phyloP scores from a whole-genome alignment of 2,888 invertebrate species.

The Tachina lurida region DNA sequence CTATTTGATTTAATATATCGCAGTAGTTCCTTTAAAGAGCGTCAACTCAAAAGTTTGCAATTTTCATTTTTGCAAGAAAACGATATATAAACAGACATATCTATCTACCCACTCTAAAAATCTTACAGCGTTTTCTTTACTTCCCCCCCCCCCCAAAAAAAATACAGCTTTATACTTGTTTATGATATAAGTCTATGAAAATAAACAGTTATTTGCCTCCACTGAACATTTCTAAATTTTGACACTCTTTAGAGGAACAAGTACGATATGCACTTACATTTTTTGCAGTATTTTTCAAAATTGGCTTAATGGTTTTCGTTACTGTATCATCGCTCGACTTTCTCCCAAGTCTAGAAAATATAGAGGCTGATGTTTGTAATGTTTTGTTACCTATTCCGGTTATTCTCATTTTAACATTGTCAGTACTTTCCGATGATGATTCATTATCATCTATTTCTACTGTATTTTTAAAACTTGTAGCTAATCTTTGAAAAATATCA shows the following conservation, averaged over 20 bases:
- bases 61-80: no score
- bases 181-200: no score
- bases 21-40: no score
- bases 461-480: slow-evolving; percentile 71
- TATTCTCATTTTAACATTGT: slow-evolving; percentile 76
- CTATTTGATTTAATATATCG: no score
- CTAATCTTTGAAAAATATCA: slow-evolving; percentile 79
- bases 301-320: slow-evolving; percentile 79
- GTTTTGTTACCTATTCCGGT: slow-evolving; percentile 74
- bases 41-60: no score
- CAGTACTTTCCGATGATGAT: slow-evolving; percentile 70
- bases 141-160: no score
- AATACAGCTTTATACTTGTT: no score
- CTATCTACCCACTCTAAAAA: no score
- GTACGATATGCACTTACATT: slow-evolving; percentile 64
- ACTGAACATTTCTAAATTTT: no score
- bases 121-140: no score
- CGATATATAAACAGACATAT: no score
- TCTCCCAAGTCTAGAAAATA: slow-evolving; percentile 81
- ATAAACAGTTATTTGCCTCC: neutral
- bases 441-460: slow-evolving; percentile 74
- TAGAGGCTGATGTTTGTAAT: slow-evolving; percentile 76
- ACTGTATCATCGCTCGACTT: slow-evolving; percentile 73
- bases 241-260: no score
- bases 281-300: slow-evolving; percentile 78